Percentiles rank a stretch among this genome's conserved stretches.
These are phyloP conservation scores for Mesodorylaimus sp. DNA, from an alignment of 2,888 invertebrate species.

Conservation along the genomic window DNA sequence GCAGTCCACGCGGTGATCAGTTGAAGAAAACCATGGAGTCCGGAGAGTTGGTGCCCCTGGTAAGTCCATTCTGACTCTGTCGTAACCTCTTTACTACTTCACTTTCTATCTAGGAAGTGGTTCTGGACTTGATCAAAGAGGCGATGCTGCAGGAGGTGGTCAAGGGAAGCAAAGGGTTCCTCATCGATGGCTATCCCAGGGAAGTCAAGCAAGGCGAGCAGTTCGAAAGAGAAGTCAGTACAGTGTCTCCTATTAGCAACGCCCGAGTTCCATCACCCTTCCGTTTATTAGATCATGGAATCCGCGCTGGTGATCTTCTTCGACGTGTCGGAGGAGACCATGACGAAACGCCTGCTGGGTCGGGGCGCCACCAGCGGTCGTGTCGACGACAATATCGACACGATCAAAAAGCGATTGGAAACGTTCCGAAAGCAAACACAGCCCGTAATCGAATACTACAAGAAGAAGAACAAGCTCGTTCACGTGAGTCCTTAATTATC, in stretches of 20 bases:
- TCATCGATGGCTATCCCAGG: constrained; percentile 83
- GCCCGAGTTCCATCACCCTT: too few relatives aligned
- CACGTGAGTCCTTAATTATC: constrained; percentile 22
- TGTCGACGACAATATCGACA: constrained; percentile 80
- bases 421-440: constrained; percentile 76
- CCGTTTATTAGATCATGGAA: constrained; percentile 42
- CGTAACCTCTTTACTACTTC: too few relatives aligned
- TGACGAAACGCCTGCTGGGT: constrained; percentile 52
- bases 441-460: constrained; percentile 62
- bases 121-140: constrained; percentile 53
- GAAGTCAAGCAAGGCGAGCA: constrained; percentile 62
- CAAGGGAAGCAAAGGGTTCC: constrained; percentile 54
- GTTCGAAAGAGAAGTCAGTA: constrained; percentile 67
- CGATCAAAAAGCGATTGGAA: constrained; percentile 67
- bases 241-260: too few relatives aligned
- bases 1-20: constrained; percentile 40
- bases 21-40: constrained; percentile 43
- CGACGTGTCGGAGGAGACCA: constrained; percentile 56
- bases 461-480: constrained; percentile 53
- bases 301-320: constrained; percentile 58
- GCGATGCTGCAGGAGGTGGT: constrained; percentile 49
- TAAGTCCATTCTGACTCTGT: too few relatives aligned
- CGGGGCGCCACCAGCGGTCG: constrained; percentile 61
- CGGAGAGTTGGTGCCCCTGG: constrained; percentile 56
- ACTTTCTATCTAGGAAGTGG: constrained; percentile 44